These are phyloP conservation scores for Eira barbara DNA, from an alignment of 2,113 vertebrate genomes.

Conservation along the genomic window DNA sequence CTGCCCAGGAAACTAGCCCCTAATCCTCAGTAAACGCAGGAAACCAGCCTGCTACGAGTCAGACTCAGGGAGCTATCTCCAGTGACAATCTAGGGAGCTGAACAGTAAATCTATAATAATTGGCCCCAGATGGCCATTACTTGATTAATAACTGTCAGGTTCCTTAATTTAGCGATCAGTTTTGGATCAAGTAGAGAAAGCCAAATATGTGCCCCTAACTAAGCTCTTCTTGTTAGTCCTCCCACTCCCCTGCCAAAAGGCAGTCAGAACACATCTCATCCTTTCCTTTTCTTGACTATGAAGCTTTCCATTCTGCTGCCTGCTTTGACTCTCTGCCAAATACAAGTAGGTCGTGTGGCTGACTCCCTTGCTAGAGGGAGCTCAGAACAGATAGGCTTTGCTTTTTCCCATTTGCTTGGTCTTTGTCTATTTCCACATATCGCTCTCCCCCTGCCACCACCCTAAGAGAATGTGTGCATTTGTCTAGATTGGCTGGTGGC, in stretches of 20 bases:
- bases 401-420: not conserved
- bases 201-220: accelerated
- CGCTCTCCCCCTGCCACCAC: accelerated
- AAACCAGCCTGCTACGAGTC: not conserved
- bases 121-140: not conserved
- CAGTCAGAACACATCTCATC: accelerated
- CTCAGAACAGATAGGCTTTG: not conserved
- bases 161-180: not conserved
- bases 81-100: not conserved
- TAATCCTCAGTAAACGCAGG: not conserved
- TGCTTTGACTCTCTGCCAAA: not conserved
- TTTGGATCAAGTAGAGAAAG: not conserved
- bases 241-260: no score
- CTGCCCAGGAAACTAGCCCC: not conserved
- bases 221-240: not conserved
- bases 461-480: not conserved
- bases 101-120: not conserved
- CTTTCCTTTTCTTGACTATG: no score
- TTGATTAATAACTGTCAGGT: not conserved
- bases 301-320: not conserved
- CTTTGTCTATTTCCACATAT: not conserved
- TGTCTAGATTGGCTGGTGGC: not conserved
- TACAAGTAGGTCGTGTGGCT: not conserved
- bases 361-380: not conserved
- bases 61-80: not conserved